Evolutionary conservation across 1,140 invertebrate species (phyloP).

Genomic region (Conus betulinus): DNA sequence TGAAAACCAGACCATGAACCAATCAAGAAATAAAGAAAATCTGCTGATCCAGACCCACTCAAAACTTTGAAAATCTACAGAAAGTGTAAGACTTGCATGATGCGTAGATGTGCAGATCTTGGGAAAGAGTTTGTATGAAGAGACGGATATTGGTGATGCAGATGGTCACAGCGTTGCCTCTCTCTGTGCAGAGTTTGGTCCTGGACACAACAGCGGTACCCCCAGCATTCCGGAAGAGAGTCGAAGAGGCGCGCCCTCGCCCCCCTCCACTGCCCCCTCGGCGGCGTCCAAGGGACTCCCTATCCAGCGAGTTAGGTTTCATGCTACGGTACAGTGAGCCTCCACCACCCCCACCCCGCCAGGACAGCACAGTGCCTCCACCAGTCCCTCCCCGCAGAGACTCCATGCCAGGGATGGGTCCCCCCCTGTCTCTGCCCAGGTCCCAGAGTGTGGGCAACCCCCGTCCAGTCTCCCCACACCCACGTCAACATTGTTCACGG

Average conservation of each 20-base stretch:
- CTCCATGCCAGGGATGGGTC: conserved; percentile 55
- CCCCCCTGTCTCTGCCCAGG: conserved; percentile 77
- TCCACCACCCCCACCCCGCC: conserved; percentile 58
- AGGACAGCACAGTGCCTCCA: conserved; percentile 66
- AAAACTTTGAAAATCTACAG: too few relatives aligned
- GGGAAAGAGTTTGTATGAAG: too few relatives aligned
- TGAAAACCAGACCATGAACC: too few relatives aligned
- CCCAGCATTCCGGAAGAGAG: conserved; percentile 20
- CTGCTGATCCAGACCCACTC: too few relatives aligned
- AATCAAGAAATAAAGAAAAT: too few relatives aligned
- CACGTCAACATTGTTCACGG: too few relatives aligned
- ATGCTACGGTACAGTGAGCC: conserved; percentile 63
- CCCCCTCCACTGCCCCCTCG: conserved; percentile 63
- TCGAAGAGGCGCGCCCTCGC: conserved; percentile 34
- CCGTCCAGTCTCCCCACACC: neutral
- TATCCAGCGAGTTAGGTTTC: conserved; percentile 47
- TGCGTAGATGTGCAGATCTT: too few relatives aligned
- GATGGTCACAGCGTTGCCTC: too few relatives aligned
- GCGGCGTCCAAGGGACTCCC: conserved; percentile 60
- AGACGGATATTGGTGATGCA: too few relatives aligned
- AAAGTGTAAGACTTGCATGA: too few relatives aligned
- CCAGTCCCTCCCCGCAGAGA: conserved; percentile 77
- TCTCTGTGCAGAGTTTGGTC: conserved; percentile 4
- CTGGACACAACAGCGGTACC: neutral
- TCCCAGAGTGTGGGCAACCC: conserved; percentile 64